A percentile compares a stretch with the other conserved stretches of the same genome.
Conservation (phyloP, 2,113 vertebrate genomes). For the Capreolus pygargus region DNA sequence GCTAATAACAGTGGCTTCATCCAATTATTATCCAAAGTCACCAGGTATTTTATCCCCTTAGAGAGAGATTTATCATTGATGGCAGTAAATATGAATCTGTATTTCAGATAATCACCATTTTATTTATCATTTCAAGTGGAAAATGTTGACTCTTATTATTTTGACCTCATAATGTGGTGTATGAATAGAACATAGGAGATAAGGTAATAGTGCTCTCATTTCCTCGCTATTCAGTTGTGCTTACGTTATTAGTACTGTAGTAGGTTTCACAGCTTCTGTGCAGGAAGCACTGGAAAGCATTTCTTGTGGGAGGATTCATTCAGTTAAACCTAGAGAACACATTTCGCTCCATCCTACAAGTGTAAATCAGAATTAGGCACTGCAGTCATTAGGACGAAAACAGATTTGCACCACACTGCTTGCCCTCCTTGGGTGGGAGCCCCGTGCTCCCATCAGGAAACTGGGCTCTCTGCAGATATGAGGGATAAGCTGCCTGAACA, state of each 20-base stretch:
- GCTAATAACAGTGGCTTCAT: not conserved
- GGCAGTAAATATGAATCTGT: not conserved
- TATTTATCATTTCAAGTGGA: not conserved
- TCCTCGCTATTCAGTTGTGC: not conserved
- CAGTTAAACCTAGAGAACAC: not conserved
- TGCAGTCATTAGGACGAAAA: not conserved
- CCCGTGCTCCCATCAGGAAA: not conserved
- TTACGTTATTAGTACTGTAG: not conserved
- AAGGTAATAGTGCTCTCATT: not conserved
- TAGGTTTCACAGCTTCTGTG: not conserved
- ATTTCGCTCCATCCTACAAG: not conserved
- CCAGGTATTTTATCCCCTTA: not conserved
- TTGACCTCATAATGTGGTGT: not conserved
- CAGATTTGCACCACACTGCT: rapidly evolving
- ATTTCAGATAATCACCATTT: not conserved
- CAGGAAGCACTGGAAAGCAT: not conserved
- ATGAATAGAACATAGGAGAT: not conserved
- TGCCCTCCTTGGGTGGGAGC: rapidly evolving
- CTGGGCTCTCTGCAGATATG: rapidly evolving
- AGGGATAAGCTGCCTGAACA: too few relatives aligned
- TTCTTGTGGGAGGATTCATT: not conserved
- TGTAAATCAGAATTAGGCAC: too few relatives aligned
- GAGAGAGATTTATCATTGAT: not conserved
- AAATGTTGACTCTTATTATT: not conserved
- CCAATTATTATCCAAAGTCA: not conserved